Evolutionary conservation across 2,888 invertebrate species (phyloP), one percentile per base, ranked within the genome.

Genomic region (Ornithoptera alexandrae): DNA sequence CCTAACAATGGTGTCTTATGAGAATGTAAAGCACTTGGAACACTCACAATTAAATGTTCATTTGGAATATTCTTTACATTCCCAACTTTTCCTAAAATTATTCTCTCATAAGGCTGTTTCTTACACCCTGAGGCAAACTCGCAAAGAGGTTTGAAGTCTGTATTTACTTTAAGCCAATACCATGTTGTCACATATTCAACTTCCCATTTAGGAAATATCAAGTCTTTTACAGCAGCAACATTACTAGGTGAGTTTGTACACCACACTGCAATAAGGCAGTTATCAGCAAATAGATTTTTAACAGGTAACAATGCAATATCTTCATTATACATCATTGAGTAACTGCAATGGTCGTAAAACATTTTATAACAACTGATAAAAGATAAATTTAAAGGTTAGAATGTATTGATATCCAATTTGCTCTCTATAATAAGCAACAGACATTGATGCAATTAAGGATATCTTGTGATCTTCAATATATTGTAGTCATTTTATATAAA

Each of bases 21-120:
- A 0, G 99, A 99, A 88, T 99, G 98, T 71, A 98, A 93, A 20
- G 97, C 96, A 89, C 98, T 98, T 0, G 99, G 98, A 30, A 98
- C 93, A 85, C 98, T 98, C 22, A 97, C 87, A 68, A 98, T 83
- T 61, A 97, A 79, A 81, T 94, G 94, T 7, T 93, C 86, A 72
- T 93, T 84, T 3, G 92, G 85, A 74, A 93, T 76, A 61, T 80
- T 73, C 12, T 75, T 74, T 46, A 89, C 74, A 60, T 82, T 75
- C 1, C 91, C 88, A 69, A 87, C 78, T 77, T 84, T 87, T 0
- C 92, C 92, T 42, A 92, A 69, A n/a, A 92, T 83, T 42, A 98
- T 86, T 77, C 95, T 94, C 87, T 99, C 98, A 85, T 95, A 98
- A 0, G 98, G 98, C 79, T 98, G 97, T 83, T 98, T 98, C 67